Evolutionary conservation across 2,797 vertebrate species (phyloP), one percentile per base, ranked within the genome.

Genomic region (Borostomias antarcticus): DNA sequence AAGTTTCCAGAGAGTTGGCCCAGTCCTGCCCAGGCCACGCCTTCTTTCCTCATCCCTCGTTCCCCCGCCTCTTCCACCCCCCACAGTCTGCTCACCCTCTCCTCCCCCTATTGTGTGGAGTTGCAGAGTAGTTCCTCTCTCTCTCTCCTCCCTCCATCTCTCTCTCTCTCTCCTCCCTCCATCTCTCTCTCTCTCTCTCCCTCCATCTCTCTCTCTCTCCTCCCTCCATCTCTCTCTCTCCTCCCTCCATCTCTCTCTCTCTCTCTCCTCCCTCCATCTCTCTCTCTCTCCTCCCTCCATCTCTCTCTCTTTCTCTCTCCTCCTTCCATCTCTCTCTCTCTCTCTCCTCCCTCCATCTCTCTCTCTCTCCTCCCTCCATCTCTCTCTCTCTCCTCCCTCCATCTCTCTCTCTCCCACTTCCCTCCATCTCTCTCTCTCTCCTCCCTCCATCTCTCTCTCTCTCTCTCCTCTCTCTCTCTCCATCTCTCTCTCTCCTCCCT

Each of bases 381-480:
- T 29, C 32, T 3, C 13, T 21, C 2, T 19, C 57, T 59, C 19
- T 25, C 28, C 29, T 57, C 53, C 48, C 67, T n/a, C n/a, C n/a
- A n/a, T n/a, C n/a, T n/a, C n/a, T n/a, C 61, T 30, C 54, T 69
- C 68, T 28, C 30, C 80, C 77, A 69, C 79, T 77, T 75, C 71
- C 86, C 76, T 56, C 40, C 28, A 56, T 45, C 47, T 67, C 72
- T 69, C 61, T 67, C 76, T n/a, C n/a, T n/a, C n/a, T n/a, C n/a
- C n/a, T n/a, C n/a, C n/a, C n/a, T n/a, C n/a, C n/a, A n/a, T n/a
- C n/a, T n/a, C n/a, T n/a, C n/a, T n/a, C 53, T 21, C 35, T 13
- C 43, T 69, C 62, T 58, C 68, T 63, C 68, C 28, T 40, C 23
- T n/a, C n/a, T n/a, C n/a, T n/a, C n/a, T n/a, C n/a, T n/a, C n/a